A percentile compares a stretch with the other conserved stretches of the same genome.
These are phyloP conservation scores for Reticulitermes speratus DNA, from an alignment of 1,140 invertebrate species.

Conservation along the genomic window DNA sequence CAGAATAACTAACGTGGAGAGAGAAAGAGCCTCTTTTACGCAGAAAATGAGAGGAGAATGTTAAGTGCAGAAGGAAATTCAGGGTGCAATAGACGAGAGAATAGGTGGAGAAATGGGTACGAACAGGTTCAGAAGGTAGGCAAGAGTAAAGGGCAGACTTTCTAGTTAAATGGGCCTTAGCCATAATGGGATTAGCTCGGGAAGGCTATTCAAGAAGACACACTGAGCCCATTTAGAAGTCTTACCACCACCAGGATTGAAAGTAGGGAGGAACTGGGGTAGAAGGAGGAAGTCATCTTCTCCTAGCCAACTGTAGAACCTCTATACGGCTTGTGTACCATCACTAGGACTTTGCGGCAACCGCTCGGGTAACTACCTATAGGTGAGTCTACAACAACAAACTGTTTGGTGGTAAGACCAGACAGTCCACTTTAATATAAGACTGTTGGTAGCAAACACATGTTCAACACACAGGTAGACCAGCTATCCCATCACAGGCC, in stretches of 20 bases:
- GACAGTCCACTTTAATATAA: too few species aligned
- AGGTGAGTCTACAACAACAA: not conserved
- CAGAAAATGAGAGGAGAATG: too few species aligned
- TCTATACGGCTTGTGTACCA: not conserved
- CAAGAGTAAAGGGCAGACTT: constrained; percentile 11
- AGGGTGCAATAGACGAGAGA: not conserved
- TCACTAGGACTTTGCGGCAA: not conserved
- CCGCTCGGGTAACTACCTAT: not conserved
- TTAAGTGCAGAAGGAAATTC: not conserved
- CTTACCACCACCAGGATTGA: not conserved
- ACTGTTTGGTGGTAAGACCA: too few species aligned
- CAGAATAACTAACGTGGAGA: not conserved
- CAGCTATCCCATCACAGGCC: too few species aligned
- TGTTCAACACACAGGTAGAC: too few species aligned
- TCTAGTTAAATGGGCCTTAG: constrained; percentile 29
- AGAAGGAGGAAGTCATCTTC: not conserved
- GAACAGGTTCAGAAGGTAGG: not conserved
- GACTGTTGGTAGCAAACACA: too few species aligned
- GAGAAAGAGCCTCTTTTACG: not conserved
- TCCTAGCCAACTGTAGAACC: not conserved
- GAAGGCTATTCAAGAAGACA: constrained; percentile 13
- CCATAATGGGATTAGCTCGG: constrained; percentile 26
- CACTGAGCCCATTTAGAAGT: constrained; percentile 16
- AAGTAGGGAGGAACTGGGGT: not conserved
- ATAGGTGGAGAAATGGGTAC: not conserved